Evolutionary conservation across 2,888 invertebrate species (phyloP).

Genomic region (Drosophila limbata): DNA sequence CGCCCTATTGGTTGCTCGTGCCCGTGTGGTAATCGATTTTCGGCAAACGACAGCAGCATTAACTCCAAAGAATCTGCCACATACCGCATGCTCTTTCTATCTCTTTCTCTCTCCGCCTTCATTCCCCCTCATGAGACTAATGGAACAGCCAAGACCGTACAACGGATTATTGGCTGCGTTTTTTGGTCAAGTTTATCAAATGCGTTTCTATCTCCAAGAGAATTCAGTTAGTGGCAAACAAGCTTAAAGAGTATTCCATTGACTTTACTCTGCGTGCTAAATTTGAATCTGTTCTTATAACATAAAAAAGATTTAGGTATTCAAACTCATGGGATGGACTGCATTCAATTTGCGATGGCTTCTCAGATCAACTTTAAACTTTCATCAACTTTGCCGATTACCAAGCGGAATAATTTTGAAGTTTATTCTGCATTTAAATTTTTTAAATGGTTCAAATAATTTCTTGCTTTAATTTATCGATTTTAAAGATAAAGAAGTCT

Average conservation of each 20-base stretch:
- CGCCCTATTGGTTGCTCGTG: conserved; percentile 17
- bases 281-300: background rate
- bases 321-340: background rate
- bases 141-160: conserved; percentile 45
- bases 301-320: background rate
- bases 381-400: too few relatives aligned
- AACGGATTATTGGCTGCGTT: conserved; percentile 38
- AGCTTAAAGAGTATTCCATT: background rate
- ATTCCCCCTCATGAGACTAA: conserved; percentile 31
- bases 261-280: background rate
- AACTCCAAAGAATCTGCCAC: conserved; percentile 42
- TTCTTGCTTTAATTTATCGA: too few relatives aligned
- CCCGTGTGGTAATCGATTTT: conserved; percentile 66
- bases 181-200: conserved; percentile 31
- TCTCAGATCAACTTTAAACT: too few relatives aligned
- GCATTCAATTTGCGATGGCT: too few relatives aligned
- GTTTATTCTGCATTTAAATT: too few relatives aligned
- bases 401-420: too few relatives aligned
- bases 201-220: conserved; percentile 5
- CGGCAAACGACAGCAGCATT: conserved; percentile 53
- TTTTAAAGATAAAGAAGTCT: too few relatives aligned
- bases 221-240: background rate
- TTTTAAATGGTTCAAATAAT: too few relatives aligned
- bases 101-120: background rate
- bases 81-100: conserved; percentile 5